Base-by-base conservation (phyloP, 2,797 vertebrate species). In the Dryobates pubescens region DNA sequence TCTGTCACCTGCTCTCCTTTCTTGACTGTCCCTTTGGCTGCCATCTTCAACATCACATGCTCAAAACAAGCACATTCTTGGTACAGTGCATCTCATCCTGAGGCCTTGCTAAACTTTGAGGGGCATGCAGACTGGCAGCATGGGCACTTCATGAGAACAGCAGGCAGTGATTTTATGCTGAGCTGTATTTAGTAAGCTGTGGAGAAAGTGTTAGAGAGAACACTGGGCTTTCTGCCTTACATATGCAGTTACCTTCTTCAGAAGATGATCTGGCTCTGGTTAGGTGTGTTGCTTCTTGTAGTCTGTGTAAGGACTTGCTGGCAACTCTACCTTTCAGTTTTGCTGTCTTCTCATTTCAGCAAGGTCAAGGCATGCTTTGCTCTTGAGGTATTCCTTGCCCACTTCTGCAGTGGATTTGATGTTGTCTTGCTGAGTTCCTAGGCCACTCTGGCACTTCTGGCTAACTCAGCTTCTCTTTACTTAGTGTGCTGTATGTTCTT, bases 41-140 rank as follows among this genome's bases (percentile, higher is more conserved):
- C 45, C 26, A 6, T 74, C 65, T 86, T 69, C 61, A 64, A 34
- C 17, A 53, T 72, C 68, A 32, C 0, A 0, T 36, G 23, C 43
- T 58, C 6, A 54, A 85, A 94, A 56, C 26, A 61, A 47, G 59
- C 26, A 29, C 51, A 54, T 36, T 54, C 59, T 82, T 36, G 53
- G 13, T 16, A 5, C 2, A 3, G 41, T 19, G 14, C 49, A 51
- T 84, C 54, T 91, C 0, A 1, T 16, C 56, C 58, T 49, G 27
- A 41, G 71, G 38, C 61, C 8, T 63, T 1, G 2, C 29, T 4
- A n/a, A 68, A 20, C 49, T 71, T 30, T 12, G 16, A 71, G 51
- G 51, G 27, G 26, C 2, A 1, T 0, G 0, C 27, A 3, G 1
- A 4, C 49, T 76, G 78, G 17, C 8, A 53, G 24, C 0, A 0